Base-by-base conservation (phyloP, 1,140 invertebrate genomes). In the Leptopilina clavipes region DNA sequence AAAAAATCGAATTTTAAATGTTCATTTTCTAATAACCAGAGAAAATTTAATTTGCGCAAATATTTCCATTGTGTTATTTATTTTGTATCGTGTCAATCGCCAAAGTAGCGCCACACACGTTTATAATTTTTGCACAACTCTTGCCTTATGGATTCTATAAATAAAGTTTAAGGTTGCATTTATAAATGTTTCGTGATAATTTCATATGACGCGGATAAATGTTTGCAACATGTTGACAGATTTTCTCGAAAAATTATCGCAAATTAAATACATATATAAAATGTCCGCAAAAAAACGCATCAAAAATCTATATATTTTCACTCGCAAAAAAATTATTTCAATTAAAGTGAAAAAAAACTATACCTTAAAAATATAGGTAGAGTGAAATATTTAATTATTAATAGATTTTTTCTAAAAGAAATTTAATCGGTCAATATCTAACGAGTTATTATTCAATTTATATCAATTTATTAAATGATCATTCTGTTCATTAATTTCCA, bases 131-230 rank as follows among this genome's bases (percentile, higher is more conserved):
- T 52, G 48, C 48, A 25, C 56, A 65, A 31, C 22, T 65, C 22
- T 14, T 65, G 11, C 19, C 56, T 65, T 65, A 65, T 65, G 12
- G 10, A 31, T 54, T 18, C 19, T 65, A 65, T 65, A 65, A 65
- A 65, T 65, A 65, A 65, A 65, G 9, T 65, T 11, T 31, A 31
- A 65, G 56, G 56, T 65, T 31, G 11, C 10, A 65, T 65, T 65
- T 65, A 65, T 65, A 31, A 65, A 31, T 31, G 14, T 65, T 65
- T 65, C 56, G 22, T 65, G 25, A 65, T 65, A 65, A 37, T 65
- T 31, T 31, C 3, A 65, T 14, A 18, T 2, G 12, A 14, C 10
- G 56, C 11, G 25, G 11, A 65, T 65, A 65, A 65, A 65, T 31
- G 14, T 65, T 31, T 31, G 22, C 56, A 31, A 25, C 10, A 31